A percentile compares a stretch with the other conserved stretches of the same genome.
Conservation (phyloP, 2,888 invertebrate species). For the Homarus gammarus region DNA sequence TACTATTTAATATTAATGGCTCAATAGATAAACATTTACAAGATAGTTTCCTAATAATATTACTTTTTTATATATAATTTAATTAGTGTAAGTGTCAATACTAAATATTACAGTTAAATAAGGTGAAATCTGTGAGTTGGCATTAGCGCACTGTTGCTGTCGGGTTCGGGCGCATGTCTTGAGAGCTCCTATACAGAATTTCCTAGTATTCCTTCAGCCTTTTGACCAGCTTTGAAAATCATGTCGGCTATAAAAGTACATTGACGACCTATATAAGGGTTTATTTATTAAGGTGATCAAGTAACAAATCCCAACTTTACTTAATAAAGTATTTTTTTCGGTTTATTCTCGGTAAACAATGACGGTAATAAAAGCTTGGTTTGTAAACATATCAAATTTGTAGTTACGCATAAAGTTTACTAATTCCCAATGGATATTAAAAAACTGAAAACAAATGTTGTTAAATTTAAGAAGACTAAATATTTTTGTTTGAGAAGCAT, state of each 20-base stretch:
- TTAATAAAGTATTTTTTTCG: not conserved
- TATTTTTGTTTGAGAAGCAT: too few relatives aligned
- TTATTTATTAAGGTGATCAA: not conserved
- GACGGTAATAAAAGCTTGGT: not conserved
- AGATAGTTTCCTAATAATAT: not conserved
- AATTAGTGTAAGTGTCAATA: not conserved
- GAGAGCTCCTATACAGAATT: constrained; percentile 29
- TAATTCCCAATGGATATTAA: constrained; percentile 20
- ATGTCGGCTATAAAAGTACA: not conserved
- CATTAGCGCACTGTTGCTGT: constrained; percentile 49
- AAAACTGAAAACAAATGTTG: constrained; percentile 12
- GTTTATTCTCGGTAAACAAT: not conserved
- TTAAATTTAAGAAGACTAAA: too few relatives aligned
- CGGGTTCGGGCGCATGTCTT: constrained; percentile 32
- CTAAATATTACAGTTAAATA: not conserved
- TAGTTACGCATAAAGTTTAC: not conserved
- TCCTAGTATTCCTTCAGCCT: constrained; percentile 25
- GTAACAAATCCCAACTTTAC: not conserved
- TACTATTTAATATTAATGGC: not conserved
- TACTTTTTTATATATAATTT: not conserved
- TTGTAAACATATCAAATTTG: not conserved
- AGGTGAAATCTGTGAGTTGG: not conserved
- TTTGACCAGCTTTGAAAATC: not conserved
- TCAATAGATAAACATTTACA: too few relatives aligned
- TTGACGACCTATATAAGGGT: not conserved